Evolutionary conservation across 2,888 invertebrate genomes (phyloP).

Genomic region (Nesidiocoris tenuis): DNA sequence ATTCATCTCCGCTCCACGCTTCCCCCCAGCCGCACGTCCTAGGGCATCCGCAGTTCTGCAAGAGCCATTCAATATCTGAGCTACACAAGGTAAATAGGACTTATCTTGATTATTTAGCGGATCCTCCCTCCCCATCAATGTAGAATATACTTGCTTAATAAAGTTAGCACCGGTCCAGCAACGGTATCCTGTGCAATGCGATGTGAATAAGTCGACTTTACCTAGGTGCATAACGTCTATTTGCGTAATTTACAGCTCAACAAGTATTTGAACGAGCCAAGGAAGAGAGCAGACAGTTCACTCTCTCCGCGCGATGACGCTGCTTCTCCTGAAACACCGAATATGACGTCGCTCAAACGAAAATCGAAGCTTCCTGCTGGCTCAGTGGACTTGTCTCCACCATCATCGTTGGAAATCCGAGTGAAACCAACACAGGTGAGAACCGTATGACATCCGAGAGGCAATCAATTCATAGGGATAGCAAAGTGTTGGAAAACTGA

Average conservation of each 20-base stretch:
- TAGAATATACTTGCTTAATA: too few species aligned
- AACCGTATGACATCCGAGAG: too few species aligned
- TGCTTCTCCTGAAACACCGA: constrained; percentile 38
- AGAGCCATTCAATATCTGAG: constrained; percentile 77
- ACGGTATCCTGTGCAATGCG: too few species aligned
- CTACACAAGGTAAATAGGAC: constrained; percentile 61
- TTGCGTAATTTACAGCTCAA: constrained; percentile 24
- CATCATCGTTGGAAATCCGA: constrained; percentile 19
- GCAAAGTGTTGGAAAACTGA: too few species aligned
- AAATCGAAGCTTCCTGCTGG: constrained; percentile 41
- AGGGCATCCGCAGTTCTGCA: constrained; percentile 69
- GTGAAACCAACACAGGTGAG: constrained; percentile 30
- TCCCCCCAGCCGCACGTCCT: constrained; percentile 59
- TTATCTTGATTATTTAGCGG: too few species aligned
- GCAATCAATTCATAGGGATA: too few species aligned
- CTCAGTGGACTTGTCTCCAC: constrained; percentile 12
- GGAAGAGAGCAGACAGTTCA: constrained; percentile 29
- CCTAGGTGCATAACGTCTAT: too few species aligned
- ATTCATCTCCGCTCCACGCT: constrained; percentile 10
- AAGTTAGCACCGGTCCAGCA: too few species aligned
- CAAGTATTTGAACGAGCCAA: constrained; percentile 32
- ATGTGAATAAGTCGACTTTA: too few species aligned
- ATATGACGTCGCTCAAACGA: constrained; percentile 49
- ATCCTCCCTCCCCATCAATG: too few species aligned
- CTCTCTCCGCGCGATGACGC: constrained; percentile 21